phyloP scores from a whole-genome alignment of 2,113 vertebrate genomes.

The Pelmatolapia mariae region DNA sequence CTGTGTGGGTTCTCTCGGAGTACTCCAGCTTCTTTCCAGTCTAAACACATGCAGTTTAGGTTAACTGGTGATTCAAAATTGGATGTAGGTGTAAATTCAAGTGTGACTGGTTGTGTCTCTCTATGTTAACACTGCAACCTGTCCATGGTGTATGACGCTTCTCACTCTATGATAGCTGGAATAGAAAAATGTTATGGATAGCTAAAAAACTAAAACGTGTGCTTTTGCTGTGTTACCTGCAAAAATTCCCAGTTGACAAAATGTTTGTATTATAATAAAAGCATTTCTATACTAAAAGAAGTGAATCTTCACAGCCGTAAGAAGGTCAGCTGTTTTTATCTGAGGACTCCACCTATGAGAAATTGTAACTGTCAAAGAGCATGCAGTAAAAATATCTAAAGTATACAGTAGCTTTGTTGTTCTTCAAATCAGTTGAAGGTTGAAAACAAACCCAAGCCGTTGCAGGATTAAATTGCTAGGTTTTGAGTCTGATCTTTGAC shows the following conservation, averaged over 20 bases:
- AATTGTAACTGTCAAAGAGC: neutral
- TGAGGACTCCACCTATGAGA: neutral
- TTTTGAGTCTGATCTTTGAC: neutral
- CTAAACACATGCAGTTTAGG: neutral
- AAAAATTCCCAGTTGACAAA: neutral
- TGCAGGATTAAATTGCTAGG: neutral
- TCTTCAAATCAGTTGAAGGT: neutral
- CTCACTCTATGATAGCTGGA: neutral
- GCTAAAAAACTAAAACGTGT: neutral
- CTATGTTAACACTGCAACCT: neutral
- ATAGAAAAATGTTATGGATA: neutral
- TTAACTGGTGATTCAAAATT: neutral
- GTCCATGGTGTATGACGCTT: neutral
- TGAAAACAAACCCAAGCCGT: neutral
- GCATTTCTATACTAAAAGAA: neutral
- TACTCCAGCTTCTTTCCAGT: neutral
- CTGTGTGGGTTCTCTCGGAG: neutral
- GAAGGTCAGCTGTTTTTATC: neutral
- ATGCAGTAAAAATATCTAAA: neutral
- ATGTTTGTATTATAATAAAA: neutral
- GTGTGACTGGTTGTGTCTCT: neutral
- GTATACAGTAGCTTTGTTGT: neutral
- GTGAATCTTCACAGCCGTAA: neutral
- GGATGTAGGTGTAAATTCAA: neutral
- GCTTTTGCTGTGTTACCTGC: neutral